These are phyloP conservation scores for Puntigrus tetrazona DNA, from an alignment of 2,113 vertebrate genomes.

Conservation along the genomic window DNA sequence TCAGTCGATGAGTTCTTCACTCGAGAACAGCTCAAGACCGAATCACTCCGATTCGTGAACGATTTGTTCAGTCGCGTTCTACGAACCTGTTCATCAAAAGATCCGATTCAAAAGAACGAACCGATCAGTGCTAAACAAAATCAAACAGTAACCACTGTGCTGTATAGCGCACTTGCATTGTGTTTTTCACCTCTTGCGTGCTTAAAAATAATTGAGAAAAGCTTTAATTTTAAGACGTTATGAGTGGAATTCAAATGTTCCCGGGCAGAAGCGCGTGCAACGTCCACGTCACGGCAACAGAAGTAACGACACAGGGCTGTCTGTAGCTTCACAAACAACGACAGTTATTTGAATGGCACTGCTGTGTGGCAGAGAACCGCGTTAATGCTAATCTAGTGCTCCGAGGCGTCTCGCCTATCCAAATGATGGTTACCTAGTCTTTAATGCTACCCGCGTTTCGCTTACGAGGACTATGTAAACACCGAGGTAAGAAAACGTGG, in stretches of 20 bases:
- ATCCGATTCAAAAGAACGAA: neutral
- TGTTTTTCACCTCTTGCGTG: neutral
- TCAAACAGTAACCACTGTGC: neutral
- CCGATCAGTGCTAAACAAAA: neutral
- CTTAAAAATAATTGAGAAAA: neutral
- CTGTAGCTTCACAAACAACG: neutral
- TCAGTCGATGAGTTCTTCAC: too few species aligned
- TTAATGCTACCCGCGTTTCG: neutral
- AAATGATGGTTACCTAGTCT: slow-evolving; percentile 46
- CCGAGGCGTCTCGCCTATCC: neutral
- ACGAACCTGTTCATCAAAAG: neutral
- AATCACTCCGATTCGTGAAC: neutral
- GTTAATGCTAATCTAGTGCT: neutral
- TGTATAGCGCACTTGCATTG: neutral
- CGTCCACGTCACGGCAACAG: slow-evolving; percentile 19
- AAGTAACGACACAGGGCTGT: neutral
- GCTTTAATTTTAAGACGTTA: neutral
- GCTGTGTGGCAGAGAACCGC: neutral
- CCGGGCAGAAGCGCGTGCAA: slow-evolving; percentile 1
- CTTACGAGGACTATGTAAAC: slow-evolving; percentile 7
- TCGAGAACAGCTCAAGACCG: neutral
- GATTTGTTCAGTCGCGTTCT: neutral
- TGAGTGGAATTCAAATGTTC: neutral
- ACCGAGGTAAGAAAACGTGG: slow-evolving; percentile 42
- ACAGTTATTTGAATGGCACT: neutral